Evolutionary conservation across 1,140 invertebrate genomes (phyloP).

Genomic region (Papilio polyxenes): DNA sequence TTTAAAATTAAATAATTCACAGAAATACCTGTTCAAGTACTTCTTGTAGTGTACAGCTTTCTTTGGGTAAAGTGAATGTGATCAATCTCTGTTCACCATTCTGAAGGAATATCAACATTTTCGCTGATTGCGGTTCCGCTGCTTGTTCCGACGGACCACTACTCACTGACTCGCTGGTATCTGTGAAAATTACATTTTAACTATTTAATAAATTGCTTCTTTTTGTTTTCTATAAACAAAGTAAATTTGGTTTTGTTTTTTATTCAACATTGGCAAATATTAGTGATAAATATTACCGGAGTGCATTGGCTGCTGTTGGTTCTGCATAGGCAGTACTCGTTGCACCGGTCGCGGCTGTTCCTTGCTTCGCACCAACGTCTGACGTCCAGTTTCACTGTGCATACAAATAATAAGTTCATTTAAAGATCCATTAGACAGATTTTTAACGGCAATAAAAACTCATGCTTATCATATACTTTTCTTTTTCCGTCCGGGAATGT

Average conservation of each 20-base stretch:
- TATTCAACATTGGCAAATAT: no score
- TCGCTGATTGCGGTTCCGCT: conserved; percentile 83
- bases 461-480: no score
- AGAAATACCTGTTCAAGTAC: conserved; percentile 85
- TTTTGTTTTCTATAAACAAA: background rate
- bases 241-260: no score
- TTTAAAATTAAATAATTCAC: no score
- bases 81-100: conserved; percentile 89
- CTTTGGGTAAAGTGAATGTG: conserved; percentile 88
- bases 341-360: conserved; percentile 73
- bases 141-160: conserved; percentile 64
- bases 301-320: conserved; percentile 60
- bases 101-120: conserved; percentile 87
- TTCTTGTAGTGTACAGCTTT: conserved; percentile 89
- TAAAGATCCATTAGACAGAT: conserved; percentile 35
- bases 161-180: conserved; percentile 58
- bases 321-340: conserved; percentile 72
- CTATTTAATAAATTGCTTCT: conserved; percentile 41
- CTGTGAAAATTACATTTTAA: conserved; percentile 43
- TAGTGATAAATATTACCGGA: conserved; percentile 43
- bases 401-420: conserved; percentile 1
- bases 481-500: no score
- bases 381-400: conserved; percentile 66
- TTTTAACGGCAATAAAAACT: background rate
- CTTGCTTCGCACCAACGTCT: conserved; percentile 74